Evolutionary conservation across 2,113 vertebrate species (phyloP).

Genomic region (Amblyopsis rosae): DNA sequence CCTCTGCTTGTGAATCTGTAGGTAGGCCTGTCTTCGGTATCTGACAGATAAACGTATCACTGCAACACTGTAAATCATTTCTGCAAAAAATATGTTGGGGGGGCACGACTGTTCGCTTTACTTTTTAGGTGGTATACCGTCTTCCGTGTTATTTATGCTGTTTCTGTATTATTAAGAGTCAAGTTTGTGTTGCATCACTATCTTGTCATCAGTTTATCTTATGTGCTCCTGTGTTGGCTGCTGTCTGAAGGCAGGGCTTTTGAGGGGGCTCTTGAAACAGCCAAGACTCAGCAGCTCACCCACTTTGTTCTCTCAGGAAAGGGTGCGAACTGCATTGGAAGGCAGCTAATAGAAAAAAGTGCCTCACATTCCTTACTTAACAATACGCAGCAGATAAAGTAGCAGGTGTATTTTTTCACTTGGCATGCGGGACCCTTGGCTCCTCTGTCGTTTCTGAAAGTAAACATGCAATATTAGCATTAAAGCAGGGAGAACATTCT

Average conservation of each 20-base stretch:
- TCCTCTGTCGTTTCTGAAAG: constrained; percentile 37
- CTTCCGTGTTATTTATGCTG: constrained; percentile 63
- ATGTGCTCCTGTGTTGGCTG: constrained; percentile 48
- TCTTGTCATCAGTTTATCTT: constrained; percentile 64
- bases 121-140: constrained; percentile 45
- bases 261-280: constrained; percentile 68
- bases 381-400: constrained; percentile 42
- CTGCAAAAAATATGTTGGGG: constrained; percentile 37
- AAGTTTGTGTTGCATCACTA: constrained; percentile 58
- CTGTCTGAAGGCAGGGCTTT: constrained; percentile 64
- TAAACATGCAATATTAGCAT: constrained; percentile 44
- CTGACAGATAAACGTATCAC: constrained; percentile 62
- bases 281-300: constrained; percentile 53
- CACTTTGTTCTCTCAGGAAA: constrained; percentile 68
- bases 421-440: constrained; percentile 39
- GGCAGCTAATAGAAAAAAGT: constrained; percentile 61
- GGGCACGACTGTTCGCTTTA: constrained; percentile 51
- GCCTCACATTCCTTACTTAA: constrained; percentile 57
- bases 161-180: constrained; percentile 58
- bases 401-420: constrained; percentile 47
- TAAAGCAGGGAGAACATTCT: constrained; percentile 42
- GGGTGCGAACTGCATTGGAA: constrained; percentile 65
- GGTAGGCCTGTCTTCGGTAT: constrained; percentile 50
- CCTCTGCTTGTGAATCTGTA: constrained; percentile 37
- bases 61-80: constrained; percentile 57